Evolutionary conservation across 1,140 invertebrate genomes (phyloP).

Genomic region (Lamellibrachia luymesi): DNA sequence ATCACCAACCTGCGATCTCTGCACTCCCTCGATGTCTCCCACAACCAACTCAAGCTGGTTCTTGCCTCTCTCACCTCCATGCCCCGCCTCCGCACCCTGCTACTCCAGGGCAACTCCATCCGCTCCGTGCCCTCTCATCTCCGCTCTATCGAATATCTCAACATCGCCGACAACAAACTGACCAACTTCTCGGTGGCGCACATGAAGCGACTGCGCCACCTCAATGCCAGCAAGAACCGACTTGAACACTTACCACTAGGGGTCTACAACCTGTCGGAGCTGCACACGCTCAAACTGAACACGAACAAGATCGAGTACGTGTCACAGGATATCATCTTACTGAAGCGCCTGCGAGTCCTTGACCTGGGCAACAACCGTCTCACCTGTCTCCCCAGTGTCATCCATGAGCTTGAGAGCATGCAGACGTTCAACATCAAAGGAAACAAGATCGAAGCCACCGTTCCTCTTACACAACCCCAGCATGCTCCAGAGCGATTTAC

Average conservation of each 20-base stretch:
- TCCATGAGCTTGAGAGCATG: slow-evolving; percentile 41
- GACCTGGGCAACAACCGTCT: slow-evolving; percentile 48
- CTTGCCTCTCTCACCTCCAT: slow-evolving; percentile 5
- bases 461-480: not conserved
- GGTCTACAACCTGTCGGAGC: slow-evolving; percentile 36
- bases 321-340: slow-evolving; percentile 41
- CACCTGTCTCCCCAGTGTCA: slow-evolving; percentile 38
- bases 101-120: slow-evolving; percentile 44
- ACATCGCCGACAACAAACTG: slow-evolving; percentile 44
- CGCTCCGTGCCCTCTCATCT: slow-evolving; percentile 38
- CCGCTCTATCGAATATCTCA: slow-evolving; percentile 41
- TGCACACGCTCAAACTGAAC: slow-evolving; percentile 42
- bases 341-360: slow-evolving; percentile 43
- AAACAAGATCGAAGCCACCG: slow-evolving; percentile 31
- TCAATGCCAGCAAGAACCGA: slow-evolving; percentile 44
- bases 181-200: slow-evolving; percentile 40
- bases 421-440: slow-evolving; percentile 46
- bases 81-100: slow-evolving; percentile 29
- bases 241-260: slow-evolving; percentile 45
- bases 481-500: not conserved
- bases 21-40: slow-evolving; percentile 13
- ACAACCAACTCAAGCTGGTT: slow-evolving; percentile 14
- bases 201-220: slow-evolving; percentile 40
- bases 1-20: slow-evolving; percentile 37
- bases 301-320: slow-evolving; percentile 43